Conservation (phyloP, 2,113 vertebrate species). For the Coturnix japonica region DNA sequence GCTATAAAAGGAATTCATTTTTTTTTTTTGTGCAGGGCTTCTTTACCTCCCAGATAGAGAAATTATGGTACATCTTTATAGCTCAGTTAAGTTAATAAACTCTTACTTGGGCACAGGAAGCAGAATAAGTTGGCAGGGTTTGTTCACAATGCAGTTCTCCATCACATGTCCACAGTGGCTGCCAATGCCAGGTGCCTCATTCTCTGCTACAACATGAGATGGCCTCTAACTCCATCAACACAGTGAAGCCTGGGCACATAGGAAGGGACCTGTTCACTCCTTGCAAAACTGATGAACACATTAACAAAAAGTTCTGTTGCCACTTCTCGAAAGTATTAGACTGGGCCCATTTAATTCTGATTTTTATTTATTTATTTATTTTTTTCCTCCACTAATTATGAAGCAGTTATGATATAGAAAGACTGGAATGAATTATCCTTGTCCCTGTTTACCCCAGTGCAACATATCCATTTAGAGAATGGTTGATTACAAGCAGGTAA, state of each 20-base stretch:
- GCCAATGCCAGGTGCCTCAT: fast-evolving
- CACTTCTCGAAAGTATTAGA: conserved; percentile 2
- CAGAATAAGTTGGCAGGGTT: not conserved
- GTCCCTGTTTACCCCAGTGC: conserved; percentile 30
- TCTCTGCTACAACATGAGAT: fast-evolving
- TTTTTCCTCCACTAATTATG: not conserved
- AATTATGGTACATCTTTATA: not conserved
- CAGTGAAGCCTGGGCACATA: not conserved
- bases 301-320: not conserved
- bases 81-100: not conserved
- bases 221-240: not conserved
- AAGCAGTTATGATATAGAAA: conserved; percentile 9
- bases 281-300: not conserved
- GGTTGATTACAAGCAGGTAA: conserved; percentile 44
- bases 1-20: not conserved
- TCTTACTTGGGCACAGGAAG: not conserved
- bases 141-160: not conserved
- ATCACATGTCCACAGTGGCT: not conserved
- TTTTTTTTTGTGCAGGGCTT: not conserved
- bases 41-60: not conserved
- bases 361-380: not conserved
- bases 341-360: not conserved
- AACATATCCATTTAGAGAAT: conserved; percentile 40
- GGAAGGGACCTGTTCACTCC: not conserved
- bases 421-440: conserved; percentile 30